These are phyloP conservation scores for Beris chalybata DNA, from an alignment of 2,888 invertebrate species.

Conservation along the genomic window DNA sequence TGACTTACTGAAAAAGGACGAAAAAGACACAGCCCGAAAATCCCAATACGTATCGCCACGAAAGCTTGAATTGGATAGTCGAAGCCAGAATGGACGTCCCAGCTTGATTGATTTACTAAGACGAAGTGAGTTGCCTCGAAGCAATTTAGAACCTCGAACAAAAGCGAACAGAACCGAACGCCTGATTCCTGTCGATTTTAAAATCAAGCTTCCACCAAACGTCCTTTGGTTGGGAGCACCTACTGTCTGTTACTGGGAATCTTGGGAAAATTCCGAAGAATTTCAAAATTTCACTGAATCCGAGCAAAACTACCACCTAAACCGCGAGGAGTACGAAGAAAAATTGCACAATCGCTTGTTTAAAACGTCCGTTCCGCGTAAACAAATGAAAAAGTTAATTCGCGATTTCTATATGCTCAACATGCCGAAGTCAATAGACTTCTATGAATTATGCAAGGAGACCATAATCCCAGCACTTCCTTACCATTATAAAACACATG, in stretches of 20 bases:
- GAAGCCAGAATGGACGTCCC: too few relatives aligned
- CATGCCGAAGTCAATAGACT: constrained; percentile 9
- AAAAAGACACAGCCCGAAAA: background rate
- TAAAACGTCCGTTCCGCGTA: background rate
- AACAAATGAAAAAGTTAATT: background rate
- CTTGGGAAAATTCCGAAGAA: constrained; percentile 22
- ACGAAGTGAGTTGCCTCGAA: background rate
- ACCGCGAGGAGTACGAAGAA: constrained; percentile 1
- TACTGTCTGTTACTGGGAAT: constrained; percentile 16
- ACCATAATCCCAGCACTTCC: constrained; percentile 8
- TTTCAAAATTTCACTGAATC: background rate
- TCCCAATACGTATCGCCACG: background rate
- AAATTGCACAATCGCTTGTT: constrained; percentile 1
- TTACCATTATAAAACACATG: constrained; percentile 4
- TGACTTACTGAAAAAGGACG: background rate
- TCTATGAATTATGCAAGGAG: constrained; percentile 6
- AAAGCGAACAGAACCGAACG: background rate
- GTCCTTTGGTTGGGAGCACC: constrained; percentile 4
- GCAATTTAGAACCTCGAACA: background rate
- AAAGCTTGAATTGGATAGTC: too few relatives aligned
- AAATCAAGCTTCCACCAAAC: constrained; percentile 15
- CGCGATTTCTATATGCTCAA: constrained; percentile 12
- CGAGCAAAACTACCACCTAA: background rate
- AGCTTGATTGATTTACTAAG: background rate
- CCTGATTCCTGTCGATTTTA: background rate